These are phyloP conservation scores for Pterophyllum scalare DNA, from an alignment of 2,113 vertebrate genomes.

Conservation along the genomic window DNA sequence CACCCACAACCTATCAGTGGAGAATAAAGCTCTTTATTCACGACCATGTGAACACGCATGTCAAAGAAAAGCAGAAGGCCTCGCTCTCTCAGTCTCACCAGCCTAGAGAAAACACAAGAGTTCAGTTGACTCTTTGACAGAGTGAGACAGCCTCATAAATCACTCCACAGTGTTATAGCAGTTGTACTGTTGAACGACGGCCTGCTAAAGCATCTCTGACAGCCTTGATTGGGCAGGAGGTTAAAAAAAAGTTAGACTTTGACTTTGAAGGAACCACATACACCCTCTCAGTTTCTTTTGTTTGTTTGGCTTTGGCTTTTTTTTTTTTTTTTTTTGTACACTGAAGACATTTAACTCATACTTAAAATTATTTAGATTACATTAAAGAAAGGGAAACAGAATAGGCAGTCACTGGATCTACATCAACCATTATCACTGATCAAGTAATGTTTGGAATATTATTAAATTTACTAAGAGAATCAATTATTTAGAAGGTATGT, in stretches of 20 bases:
- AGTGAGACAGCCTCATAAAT: slow-evolving; percentile 69
- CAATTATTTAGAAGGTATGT: background rate
- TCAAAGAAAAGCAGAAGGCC: slow-evolving; percentile 60
- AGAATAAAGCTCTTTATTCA: slow-evolving; percentile 74
- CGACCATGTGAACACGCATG: slow-evolving; percentile 65
- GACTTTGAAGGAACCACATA: slow-evolving; percentile 32
- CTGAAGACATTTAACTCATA: slow-evolving; percentile 9
- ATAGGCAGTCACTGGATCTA: background rate
- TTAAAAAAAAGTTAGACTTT: slow-evolving; percentile 18
- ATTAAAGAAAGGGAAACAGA: background rate
- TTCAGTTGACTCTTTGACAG: slow-evolving; percentile 50
- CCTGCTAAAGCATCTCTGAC: slow-evolving; percentile 63
- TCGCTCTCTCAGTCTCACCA: slow-evolving; percentile 29
- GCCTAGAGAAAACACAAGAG: slow-evolving; percentile 63
- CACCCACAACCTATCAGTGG: slow-evolving; percentile 51
- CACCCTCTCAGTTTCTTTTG: slow-evolving; percentile 29
- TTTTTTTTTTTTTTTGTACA: slow-evolving; percentile 1
- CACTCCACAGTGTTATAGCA: slow-evolving; percentile 62
- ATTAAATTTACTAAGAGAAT: background rate
- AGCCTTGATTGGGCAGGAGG: slow-evolving; percentile 31
- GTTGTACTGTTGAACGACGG: slow-evolving; percentile 31
- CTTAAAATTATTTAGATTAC: slow-evolving; percentile 15
- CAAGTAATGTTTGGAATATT: background rate
- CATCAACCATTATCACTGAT: background rate
- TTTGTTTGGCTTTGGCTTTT: background rate